These are phyloP conservation scores for Halcyon badia DNA, from an alignment of 2,797 vertebrate species.

Conservation along the genomic window DNA sequence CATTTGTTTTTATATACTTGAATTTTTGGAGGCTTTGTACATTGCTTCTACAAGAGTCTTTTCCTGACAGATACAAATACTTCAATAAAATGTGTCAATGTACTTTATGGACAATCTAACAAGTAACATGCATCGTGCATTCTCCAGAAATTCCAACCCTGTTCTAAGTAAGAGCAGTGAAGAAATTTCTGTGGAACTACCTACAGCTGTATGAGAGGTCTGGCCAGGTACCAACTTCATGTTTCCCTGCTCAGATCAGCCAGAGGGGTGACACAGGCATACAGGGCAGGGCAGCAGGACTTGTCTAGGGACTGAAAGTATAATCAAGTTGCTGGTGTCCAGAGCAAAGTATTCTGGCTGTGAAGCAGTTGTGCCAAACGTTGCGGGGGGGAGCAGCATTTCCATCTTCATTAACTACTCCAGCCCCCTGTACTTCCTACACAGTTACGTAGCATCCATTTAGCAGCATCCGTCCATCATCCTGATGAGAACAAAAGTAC, in stretches of 20 bases:
- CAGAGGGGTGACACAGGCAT: neutral
- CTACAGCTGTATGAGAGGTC: neutral
- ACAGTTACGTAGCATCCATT: neutral
- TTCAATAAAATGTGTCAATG: conserved; percentile 54
- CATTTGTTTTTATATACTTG: conserved; percentile 65
- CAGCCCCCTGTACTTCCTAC: neutral
- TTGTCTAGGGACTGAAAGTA: neutral
- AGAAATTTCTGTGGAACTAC: neutral
- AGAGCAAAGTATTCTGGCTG: neutral
- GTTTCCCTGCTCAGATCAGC: neutral
- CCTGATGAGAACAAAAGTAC: neutral
- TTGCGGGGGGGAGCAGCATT: neutral
- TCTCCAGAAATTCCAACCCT: conserved; percentile 39
- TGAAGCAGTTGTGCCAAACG: conserved; percentile 37
- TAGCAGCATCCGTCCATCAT: neutral
- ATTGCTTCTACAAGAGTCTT: conserved; percentile 50
- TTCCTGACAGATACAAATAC: conserved; percentile 62
- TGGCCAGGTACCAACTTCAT: neutral
- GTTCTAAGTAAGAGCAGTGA: neutral
- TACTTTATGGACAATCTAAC: conserved; percentile 44
- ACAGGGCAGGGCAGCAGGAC: neutral
- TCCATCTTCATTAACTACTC: neutral
- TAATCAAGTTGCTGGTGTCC: neutral
- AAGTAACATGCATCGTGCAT: neutral
- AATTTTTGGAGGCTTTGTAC: conserved; percentile 58